These are phyloP conservation scores for Pipistrellus kuhlii DNA, from an alignment of 2,797 vertebrate genomes.

Conservation along the genomic window DNA sequence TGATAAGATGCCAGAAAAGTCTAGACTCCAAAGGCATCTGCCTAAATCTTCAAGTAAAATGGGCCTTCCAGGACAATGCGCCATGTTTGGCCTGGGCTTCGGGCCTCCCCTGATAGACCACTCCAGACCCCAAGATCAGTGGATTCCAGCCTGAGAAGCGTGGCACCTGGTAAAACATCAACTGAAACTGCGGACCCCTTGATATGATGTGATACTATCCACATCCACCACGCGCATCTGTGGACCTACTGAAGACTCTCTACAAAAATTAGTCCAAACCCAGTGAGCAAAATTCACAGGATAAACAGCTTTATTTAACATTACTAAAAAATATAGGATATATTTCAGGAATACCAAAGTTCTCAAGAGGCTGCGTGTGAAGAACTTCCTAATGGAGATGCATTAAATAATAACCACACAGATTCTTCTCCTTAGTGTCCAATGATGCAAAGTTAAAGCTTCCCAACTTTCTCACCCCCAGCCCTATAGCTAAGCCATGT, in stretches of 20 bases:
- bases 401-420: background rate
- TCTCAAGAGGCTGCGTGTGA: background rate
- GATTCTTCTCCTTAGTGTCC: background rate
- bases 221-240: background rate
- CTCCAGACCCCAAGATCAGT: background rate
- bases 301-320: background rate
- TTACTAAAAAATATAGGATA: background rate
- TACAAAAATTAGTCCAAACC: constrained; percentile 12
- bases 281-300: constrained; percentile 29
- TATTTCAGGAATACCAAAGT: background rate
- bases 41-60: constrained; percentile 36
- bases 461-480: background rate
- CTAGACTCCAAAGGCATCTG: background rate
- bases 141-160: background rate
- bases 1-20: background rate
- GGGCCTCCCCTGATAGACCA: background rate
- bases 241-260: background rate
- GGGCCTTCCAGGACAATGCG: background rate
- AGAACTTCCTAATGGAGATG: background rate
- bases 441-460: background rate
- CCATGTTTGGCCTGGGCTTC: background rate
- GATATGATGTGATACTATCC: background rate
- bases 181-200: background rate
- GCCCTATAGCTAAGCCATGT: background rate
- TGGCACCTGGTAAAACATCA: background rate